Evolutionary conservation across 2,888 invertebrate genomes (phyloP).

Genomic region (Acronicta aceris): DNA sequence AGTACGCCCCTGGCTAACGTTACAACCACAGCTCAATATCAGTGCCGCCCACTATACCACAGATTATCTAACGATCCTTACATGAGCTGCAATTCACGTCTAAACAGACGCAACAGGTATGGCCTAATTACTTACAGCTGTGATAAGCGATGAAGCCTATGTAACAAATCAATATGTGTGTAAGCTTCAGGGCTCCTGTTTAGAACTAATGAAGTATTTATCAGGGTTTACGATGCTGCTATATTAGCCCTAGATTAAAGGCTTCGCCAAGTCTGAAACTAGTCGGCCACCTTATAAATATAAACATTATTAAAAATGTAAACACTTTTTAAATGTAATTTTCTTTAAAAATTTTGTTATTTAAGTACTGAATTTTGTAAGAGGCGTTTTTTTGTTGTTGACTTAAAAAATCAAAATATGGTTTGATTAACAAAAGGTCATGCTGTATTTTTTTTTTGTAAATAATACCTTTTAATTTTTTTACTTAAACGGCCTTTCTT

Average conservation of each 20-base stretch:
- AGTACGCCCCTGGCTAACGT: too few relatives aligned
- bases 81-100: background rate
- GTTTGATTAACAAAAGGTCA: too few relatives aligned
- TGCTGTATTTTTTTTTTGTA: too few relatives aligned
- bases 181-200: slow-evolving; percentile 8
- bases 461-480: too few relatives aligned
- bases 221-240: slow-evolving; percentile 15
- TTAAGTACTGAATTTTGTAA: too few relatives aligned
- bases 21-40: too few relatives aligned
- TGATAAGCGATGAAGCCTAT: background rate
- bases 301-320: background rate
- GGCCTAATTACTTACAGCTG: background rate
- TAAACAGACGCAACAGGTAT: background rate
- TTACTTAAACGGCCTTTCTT: too few relatives aligned
- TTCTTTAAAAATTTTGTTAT: background rate
- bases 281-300: slow-evolving; percentile 1
- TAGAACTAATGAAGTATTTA: slow-evolving; percentile 12
- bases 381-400: too few relatives aligned
- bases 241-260: slow-evolving; percentile 22
- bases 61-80: too few relatives aligned
- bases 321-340: background rate
- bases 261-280: slow-evolving; percentile 1
- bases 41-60: too few relatives aligned
- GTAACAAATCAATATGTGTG: background rate
- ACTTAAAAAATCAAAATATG: too few relatives aligned